phyloP scores from a whole-genome alignment of 2,888 invertebrate species.

The Oxytorus armatus region DNA sequence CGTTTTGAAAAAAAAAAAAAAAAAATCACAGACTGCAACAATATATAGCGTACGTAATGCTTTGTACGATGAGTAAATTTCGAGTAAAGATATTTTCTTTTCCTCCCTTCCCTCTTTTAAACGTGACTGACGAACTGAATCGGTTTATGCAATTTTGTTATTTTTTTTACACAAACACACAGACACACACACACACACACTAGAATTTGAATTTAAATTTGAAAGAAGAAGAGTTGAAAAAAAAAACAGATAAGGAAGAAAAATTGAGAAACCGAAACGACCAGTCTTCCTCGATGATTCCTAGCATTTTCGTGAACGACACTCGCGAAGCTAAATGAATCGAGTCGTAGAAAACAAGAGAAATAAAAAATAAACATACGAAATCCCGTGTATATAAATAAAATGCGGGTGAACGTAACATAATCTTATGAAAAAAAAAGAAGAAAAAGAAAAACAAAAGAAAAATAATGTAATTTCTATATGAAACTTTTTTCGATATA shows the following conservation, averaged over 20 bases:
- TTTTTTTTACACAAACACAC: too few species aligned
- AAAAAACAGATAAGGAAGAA: slow-evolving; percentile 36
- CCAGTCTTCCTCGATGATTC: slow-evolving; percentile 63
- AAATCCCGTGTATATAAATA: slow-evolving; percentile 18
- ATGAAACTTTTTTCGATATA: slow-evolving; percentile 68
- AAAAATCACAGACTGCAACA: too few species aligned
- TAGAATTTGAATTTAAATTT: slow-evolving; percentile 7
- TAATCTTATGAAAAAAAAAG: slow-evolving; percentile 20
- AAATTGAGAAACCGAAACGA: slow-evolving; percentile 52
- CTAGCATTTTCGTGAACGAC: slow-evolving; percentile 55
- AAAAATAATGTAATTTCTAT: slow-evolving; percentile 64
- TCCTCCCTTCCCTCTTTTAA: too few species aligned
- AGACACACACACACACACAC: too few species aligned
- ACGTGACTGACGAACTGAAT: too few species aligned
- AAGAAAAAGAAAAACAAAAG: too few species aligned
- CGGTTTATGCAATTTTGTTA: too few species aligned
- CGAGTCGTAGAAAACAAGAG: slow-evolving; percentile 26
- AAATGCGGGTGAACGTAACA: slow-evolving; percentile 27
- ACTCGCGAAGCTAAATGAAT: slow-evolving; percentile 49
- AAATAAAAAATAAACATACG: slow-evolving; percentile 29
- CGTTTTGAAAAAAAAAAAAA: too few species aligned
- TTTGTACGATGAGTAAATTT: too few species aligned
- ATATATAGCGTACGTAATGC: too few species aligned
- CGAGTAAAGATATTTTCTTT: too few species aligned
- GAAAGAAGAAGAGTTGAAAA: neutral